phyloP scores from a whole-genome alignment of 2,888 invertebrate species.

The Nymphalis urticae region DNA sequence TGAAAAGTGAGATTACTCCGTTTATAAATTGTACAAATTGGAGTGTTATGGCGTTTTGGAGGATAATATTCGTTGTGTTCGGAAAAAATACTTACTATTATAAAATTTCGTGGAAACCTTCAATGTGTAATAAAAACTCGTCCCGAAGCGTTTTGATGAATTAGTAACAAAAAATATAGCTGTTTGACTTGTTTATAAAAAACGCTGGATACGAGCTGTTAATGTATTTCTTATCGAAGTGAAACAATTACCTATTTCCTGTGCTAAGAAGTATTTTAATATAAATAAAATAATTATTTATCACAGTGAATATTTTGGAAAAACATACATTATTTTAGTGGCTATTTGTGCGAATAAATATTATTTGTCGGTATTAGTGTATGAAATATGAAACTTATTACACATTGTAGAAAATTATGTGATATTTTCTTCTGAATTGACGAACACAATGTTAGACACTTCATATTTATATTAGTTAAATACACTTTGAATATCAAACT shows the following conservation, averaged over 20 bases:
- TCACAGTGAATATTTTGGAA: no score
- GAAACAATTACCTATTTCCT: not conserved
- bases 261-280: no score
- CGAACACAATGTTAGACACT: not conserved
- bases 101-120: not conserved
- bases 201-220: not conserved
- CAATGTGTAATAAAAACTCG: not conserved
- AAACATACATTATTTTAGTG: no score
- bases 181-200: not conserved
- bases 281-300: no score
- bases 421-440: constrained; percentile 1
- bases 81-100: not conserved
- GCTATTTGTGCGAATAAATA: no score
- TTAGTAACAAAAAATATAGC: not conserved
- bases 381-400: not conserved
- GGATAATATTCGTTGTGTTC: not conserved
- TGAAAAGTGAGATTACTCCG: not conserved
- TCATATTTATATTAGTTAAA: not conserved
- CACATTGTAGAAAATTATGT: not conserved
- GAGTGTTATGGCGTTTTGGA: not conserved
- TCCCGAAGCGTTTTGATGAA: not conserved
- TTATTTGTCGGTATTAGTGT: no score
- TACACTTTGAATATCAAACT: not conserved
- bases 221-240: not conserved
- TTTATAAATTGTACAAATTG: not conserved